phyloP scores from a whole-genome alignment of 2,113 vertebrate species.

The Rhodinocichla rosea region DNA sequence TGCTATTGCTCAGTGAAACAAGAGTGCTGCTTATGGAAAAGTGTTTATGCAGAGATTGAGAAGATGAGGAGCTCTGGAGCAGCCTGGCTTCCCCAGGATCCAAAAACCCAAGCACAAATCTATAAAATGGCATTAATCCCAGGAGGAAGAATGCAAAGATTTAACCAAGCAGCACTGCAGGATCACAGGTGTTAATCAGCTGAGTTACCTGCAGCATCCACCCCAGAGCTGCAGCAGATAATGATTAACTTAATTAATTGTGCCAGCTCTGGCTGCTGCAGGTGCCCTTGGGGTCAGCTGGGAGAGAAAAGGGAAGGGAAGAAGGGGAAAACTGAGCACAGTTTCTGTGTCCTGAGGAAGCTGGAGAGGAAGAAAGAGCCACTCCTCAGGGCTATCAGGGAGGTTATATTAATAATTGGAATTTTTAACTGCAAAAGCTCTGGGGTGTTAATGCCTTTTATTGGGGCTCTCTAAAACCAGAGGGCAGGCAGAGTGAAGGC shows the following conservation, averaged over 20 bases:
- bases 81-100: not conserved
- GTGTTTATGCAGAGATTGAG: not conserved
- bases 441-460: not conserved
- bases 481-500: accelerated
- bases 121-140: not conserved
- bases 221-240: not conserved
- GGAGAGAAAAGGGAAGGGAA: not conserved
- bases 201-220: not conserved
- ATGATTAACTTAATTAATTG: not conserved
- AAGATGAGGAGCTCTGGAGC: not conserved
- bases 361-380: not conserved
- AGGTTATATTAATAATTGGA: not conserved
- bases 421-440: not conserved
- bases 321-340: not conserved
- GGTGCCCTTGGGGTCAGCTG: not conserved
- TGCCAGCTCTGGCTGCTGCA: not conserved
- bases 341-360: not conserved
- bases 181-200: not conserved
- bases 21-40: not conserved
- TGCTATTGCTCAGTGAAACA: not conserved
- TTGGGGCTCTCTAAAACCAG: accelerated
- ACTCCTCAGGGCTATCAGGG: not conserved
- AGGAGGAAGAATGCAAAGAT: not conserved
- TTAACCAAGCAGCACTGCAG: not conserved
- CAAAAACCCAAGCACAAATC: not conserved